phyloP scores from a whole-genome alignment of 2,113 vertebrate species.

The Laticauda colubrina region DNA sequence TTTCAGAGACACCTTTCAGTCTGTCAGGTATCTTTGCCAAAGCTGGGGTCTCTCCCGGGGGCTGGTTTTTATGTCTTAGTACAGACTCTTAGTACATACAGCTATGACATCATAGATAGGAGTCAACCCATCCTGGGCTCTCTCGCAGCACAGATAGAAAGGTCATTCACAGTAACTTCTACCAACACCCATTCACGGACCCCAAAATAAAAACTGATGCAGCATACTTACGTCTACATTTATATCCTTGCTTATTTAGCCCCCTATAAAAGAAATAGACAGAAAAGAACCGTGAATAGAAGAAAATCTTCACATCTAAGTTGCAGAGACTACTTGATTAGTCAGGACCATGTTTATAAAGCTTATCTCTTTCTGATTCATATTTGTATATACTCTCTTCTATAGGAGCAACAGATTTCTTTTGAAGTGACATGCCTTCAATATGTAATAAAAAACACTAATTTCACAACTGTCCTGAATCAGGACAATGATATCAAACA shows the following conservation, averaged over 20 bases:
- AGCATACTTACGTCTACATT: slow-evolving; percentile 92
- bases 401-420: background rate
- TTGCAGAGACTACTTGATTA: background rate
- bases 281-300: background rate
- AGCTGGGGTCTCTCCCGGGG: too few relatives aligned
- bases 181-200: background rate
- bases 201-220: background rate
- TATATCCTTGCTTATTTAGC: slow-evolving; percentile 97
- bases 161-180: too few relatives aligned
- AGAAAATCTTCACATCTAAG: background rate
- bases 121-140: too few relatives aligned
- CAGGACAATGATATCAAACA: background rate
- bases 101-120: too few relatives aligned
- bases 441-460: background rate
- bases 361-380: background rate
- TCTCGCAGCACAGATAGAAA: too few relatives aligned
- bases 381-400: background rate
- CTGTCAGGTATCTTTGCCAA: too few relatives aligned
- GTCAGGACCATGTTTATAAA: background rate
- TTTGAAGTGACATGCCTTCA: background rate
- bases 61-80: too few relatives aligned
- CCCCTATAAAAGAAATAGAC: slow-evolving; percentile 78
- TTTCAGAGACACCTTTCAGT: too few relatives aligned
- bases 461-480: background rate
- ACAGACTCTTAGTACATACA: too few relatives aligned